Conservation (phyloP, 1,140 invertebrate genomes). For the Pseudomyrmex gracilis region DNA sequence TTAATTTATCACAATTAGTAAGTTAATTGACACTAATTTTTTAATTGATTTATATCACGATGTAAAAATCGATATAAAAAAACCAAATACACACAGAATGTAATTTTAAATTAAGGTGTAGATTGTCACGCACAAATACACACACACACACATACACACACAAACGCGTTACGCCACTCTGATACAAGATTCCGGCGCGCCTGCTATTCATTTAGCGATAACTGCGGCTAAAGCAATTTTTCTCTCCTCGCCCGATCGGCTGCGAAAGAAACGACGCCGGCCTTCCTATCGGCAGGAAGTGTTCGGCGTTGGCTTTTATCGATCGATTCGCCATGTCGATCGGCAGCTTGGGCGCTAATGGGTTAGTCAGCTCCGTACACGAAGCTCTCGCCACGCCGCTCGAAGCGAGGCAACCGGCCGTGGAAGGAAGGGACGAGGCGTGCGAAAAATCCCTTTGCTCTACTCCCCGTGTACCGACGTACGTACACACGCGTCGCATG, state of each 20-base stretch:
- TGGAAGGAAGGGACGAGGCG: slow-evolving; percentile 49
- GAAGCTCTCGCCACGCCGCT: slow-evolving; percentile 25
- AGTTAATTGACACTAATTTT: neutral
- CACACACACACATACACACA: no score
- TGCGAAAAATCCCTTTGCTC: slow-evolving; percentile 65
- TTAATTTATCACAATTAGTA: slow-evolving; percentile 7
- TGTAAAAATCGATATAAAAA: neutral
- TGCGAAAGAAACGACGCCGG: slow-evolving; percentile 22
- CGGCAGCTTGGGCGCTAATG: slow-evolving; percentile 71
- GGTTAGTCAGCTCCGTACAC: slow-evolving; percentile 68
- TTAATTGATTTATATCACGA: no score
- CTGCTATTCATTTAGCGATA: slow-evolving; percentile 52
- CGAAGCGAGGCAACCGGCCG: slow-evolving; percentile 28
- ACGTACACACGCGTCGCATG: neutral
- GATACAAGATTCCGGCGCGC: slow-evolving; percentile 36
- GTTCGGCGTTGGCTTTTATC: slow-evolving; percentile 66
- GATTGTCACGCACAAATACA: neutral
- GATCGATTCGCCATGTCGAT: slow-evolving; percentile 73
- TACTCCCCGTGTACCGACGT: slow-evolving; percentile 11
- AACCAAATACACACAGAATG: neutral
- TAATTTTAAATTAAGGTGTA: neutral
- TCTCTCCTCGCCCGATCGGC: slow-evolving; percentile 37
- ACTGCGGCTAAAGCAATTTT: slow-evolving; percentile 38
- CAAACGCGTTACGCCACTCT: slow-evolving; percentile 22
- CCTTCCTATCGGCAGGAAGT: slow-evolving; percentile 62